Conservation (phyloP, 2,113 vertebrate genomes). For the Rhabdomys dilectus region DNA sequence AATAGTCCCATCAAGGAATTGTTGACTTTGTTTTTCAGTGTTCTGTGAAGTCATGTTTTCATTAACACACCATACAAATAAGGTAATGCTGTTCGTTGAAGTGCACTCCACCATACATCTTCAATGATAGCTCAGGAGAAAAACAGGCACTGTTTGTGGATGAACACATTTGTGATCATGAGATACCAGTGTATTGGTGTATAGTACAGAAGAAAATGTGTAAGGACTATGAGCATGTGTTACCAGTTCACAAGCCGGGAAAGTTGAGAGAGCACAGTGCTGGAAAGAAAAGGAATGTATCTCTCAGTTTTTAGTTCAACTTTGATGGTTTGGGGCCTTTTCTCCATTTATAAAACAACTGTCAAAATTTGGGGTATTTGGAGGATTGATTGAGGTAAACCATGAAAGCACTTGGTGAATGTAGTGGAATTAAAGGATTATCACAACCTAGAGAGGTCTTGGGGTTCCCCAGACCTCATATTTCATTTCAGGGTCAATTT, state of each 20-base stretch:
- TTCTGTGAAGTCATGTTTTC: not conserved
- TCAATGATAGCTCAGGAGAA: not conserved
- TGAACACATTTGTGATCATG: not conserved
- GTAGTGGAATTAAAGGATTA: conserved; percentile 51
- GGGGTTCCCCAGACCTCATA: not conserved
- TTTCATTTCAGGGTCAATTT: not conserved
- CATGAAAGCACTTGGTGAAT: not conserved
- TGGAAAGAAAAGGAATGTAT: not conserved
- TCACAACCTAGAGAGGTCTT: not conserved
- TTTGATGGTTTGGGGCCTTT: not conserved
- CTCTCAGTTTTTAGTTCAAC: not conserved
- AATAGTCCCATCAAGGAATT: not conserved
- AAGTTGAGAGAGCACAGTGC: not conserved
- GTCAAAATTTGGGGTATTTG: conserved; percentile 33
- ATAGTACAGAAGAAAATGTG: not conserved
- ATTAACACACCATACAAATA: not conserved
- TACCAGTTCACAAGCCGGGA: not conserved
- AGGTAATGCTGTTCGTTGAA: not conserved
- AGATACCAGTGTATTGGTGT: not conserved
- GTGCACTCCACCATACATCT: not conserved
- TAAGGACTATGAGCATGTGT: not conserved
- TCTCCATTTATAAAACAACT: conserved; percentile 6
- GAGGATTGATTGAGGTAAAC: conserved; percentile 9
- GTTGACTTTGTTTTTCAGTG: conserved; percentile 1
- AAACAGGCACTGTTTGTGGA: not conserved